Percentiles rank a stretch among this genome's conserved stretches.
These are phyloP conservation scores for Eclectus roratus DNA, from an alignment of 2,113 vertebrate species.

Conservation along the genomic window DNA sequence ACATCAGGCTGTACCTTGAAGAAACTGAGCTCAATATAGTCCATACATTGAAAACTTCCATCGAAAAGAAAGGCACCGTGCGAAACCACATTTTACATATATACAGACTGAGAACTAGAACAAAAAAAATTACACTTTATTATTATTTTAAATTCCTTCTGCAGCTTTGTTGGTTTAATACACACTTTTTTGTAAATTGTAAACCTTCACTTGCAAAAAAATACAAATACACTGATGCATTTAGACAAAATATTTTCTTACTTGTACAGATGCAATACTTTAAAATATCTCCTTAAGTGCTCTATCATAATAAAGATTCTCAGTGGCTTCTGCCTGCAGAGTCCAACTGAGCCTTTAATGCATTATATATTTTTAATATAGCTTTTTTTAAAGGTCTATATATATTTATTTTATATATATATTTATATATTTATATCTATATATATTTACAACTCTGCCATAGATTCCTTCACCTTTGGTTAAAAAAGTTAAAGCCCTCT, in stretches of 20 bases:
- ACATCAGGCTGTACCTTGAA: conserved; percentile 79
- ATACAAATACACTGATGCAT: conserved; percentile 95
- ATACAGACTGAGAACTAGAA: conserved; percentile 81
- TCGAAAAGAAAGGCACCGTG: conserved; percentile 85
- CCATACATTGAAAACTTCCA: conserved; percentile 77
- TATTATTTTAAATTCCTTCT: conserved; percentile 81
- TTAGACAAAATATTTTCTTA: conserved; percentile 96
- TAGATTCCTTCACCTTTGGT: conserved; percentile 89
- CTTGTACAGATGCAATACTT: conserved; percentile 94
- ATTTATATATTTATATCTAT: conserved; percentile 84
- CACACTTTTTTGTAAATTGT: conserved; percentile 95
- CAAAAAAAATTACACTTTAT: conserved; percentile 79
- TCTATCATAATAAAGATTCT: conserved; percentile 85
- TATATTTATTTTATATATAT: conserved; percentile 80
- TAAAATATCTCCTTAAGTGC: conserved; percentile 92
- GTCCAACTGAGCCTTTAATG: conserved; percentile 86
- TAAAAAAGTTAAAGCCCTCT: conserved; percentile 89
- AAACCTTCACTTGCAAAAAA: conserved; percentile 97
- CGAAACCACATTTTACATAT: conserved; percentile 82
- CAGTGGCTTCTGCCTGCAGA: conserved; percentile 96
- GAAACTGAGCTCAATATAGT: conserved; percentile 69
- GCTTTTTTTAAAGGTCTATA: conserved; percentile 83
- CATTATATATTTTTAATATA: conserved; percentile 89
- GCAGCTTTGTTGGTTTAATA: conserved; percentile 85
- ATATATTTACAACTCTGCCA: conserved; percentile 89